Percentiles rank a stretch among this genome's conserved stretches.
Evolutionary conservation across 1,140 invertebrate genomes (phyloP).

Genomic region (Cylas formicarius): DNA sequence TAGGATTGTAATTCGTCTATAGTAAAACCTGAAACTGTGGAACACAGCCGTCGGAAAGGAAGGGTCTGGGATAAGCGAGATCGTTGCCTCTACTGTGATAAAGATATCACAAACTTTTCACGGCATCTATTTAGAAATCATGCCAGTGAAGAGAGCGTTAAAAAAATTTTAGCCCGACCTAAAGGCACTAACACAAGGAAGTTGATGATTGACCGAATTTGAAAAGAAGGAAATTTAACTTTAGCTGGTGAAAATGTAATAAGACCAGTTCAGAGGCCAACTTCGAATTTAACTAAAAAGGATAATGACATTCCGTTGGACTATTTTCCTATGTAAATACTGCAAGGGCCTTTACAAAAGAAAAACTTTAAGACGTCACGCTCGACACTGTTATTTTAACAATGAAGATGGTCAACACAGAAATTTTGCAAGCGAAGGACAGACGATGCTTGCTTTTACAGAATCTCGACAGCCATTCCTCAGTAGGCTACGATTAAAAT

Average conservation of each 20-base stretch:
- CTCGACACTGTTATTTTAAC: conserved; percentile 5
- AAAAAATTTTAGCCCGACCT: conserved; percentile 6
- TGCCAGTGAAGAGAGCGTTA: conserved; percentile 11
- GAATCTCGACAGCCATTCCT: conserved; percentile 16
- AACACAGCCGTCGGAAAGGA: no score
- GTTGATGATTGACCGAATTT: conserved; percentile 10
- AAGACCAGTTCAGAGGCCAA: conserved; percentile 17
- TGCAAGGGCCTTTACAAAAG: conserved; percentile 13
- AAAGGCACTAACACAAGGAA: conserved; percentile 13
- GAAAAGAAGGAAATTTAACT: conserved; percentile 18
- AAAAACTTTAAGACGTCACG: conserved; percentile 7
- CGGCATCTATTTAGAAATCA: conserved; percentile 15
- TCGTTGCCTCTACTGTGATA: conserved; percentile 12
- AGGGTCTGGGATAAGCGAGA: no score
- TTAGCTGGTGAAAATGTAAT: conserved; percentile 10
- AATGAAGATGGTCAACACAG: conserved; percentile 7
- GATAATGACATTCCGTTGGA: conserved; percentile 2
- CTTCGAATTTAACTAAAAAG: no score
- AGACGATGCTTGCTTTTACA: conserved; percentile 11
- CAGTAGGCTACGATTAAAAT: conserved; percentile 15
- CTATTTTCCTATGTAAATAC: conserved; percentile 12
- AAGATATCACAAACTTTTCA: conserved; percentile 17
- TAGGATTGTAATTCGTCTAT: no score
- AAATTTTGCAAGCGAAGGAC: conserved; percentile 14
- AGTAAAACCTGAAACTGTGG: no score